phyloP scores from a whole-genome alignment of 2,797 vertebrate species.

The Siniperca undulata region DNA sequence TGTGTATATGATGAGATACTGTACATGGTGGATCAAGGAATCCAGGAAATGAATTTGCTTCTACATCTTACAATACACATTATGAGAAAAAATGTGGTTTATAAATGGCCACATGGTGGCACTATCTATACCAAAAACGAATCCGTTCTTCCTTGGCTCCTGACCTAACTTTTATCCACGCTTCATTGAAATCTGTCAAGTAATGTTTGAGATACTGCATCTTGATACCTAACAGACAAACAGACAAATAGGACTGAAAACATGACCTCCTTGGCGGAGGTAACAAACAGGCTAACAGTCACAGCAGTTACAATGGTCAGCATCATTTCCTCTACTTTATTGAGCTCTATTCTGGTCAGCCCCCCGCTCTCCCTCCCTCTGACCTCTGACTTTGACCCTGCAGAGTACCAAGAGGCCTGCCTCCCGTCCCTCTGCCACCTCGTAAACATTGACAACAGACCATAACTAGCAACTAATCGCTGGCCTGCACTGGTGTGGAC shows the following conservation, averaged over 20 bases:
- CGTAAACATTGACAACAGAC: conserved; percentile 80
- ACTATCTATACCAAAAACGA: not conserved
- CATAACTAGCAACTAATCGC: conserved; percentile 72
- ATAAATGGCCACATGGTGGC: not conserved
- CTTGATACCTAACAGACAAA: not conserved
- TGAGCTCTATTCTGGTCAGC: conserved; percentile 40
- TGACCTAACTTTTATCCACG: not conserved
- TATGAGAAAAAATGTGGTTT: not conserved
- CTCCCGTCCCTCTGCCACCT: conserved; percentile 73
- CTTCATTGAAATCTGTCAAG: conserved; percentile 2
- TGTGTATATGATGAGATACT: not conserved
- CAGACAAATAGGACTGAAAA: conserved; percentile 30
- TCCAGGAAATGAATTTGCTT: not conserved
- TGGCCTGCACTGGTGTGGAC: conserved; percentile 43
- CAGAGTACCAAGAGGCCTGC: conserved; percentile 62
- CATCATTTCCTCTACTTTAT: conserved; percentile 72
- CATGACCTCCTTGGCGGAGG: not conserved
- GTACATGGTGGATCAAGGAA: not conserved
- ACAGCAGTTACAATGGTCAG: conserved; percentile 47
- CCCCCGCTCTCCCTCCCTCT: conserved; percentile 32
- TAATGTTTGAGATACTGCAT: not conserved
- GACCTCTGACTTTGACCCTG: conserved; percentile 73
- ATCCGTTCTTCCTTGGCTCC: not conserved
- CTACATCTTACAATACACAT: not conserved
- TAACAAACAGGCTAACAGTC: conserved; percentile 46